Evolutionary conservation across 2,797 vertebrate species (phyloP), one percentile per base, ranked within the genome.

Genomic region (Menidia menidia): DNA sequence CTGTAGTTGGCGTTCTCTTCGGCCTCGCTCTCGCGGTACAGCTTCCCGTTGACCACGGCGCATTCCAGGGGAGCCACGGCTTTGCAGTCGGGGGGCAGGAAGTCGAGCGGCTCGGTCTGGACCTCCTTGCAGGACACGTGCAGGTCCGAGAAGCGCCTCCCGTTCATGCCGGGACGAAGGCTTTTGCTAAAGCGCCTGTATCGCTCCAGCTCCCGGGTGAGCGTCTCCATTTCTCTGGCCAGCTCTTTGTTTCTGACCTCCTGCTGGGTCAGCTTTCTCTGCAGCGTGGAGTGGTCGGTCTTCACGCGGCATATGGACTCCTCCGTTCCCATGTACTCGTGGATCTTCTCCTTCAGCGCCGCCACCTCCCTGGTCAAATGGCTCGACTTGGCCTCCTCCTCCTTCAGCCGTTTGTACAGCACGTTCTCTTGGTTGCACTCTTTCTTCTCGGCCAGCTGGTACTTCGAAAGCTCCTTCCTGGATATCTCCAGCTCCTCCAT

Each of bases 301-400:
- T 95, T 96, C 84, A 98, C 90, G 61, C 95, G 95, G 78, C 96
- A 96, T 35, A 98, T 95, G 2, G 96, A 92, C 62, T 97, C 96
- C 76, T 98, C 97, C 16, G 96, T 96, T 72, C 95, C 94, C 96
- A 96, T 96, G 48, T 96, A 98, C 63, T 97, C 96, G 30, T 98
- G 96, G 81, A 98, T 96, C 89, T 98, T 98, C 85, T 98, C 97
- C 83, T 98, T 99, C 60, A 99, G 90, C 73, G 95, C 95, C 55
- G 94, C 95, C 3, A 97, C 96, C 88, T 98, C 96, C 89, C 95
- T 94, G 44, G 94, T 96, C 73, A 99, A 85, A 60, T 98, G 95
- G 57, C 96, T 96, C 0, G 97, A 97, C 82, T 97, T 98, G 2
- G 95, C 95, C 89, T 96, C 96, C 80, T 99, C 97, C 44, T 99